These are phyloP conservation scores for Pedetes capensis DNA, from an alignment of 2,113 vertebrate genomes.

Conservation along the genomic window DNA sequence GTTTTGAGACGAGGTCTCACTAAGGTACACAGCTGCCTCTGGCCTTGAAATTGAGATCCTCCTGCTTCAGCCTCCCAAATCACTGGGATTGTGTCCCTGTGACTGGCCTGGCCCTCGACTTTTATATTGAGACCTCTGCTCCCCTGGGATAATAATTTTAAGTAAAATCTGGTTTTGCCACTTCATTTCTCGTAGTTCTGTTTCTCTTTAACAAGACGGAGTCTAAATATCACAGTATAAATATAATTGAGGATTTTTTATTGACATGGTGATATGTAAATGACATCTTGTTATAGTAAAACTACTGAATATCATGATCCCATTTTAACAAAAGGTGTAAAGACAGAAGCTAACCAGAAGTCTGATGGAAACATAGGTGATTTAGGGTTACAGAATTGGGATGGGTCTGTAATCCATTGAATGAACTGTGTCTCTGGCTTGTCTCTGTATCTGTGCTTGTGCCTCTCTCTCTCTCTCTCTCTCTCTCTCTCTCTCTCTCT, in stretches of 20 bases:
- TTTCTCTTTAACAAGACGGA: neutral
- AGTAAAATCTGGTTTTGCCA: neutral
- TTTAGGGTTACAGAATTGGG: accelerated
- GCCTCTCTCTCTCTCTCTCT: too few species aligned
- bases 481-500: too few species aligned
- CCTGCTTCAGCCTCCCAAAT: too few species aligned
- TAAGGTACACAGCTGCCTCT: too few species aligned
- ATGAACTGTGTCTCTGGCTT: neutral
- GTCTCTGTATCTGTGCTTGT: neutral
- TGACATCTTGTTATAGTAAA: neutral
- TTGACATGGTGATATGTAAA: neutral
- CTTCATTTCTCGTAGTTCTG: accelerated
- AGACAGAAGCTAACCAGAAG: neutral
- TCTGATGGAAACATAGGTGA: accelerated
- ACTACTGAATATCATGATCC: too few species aligned
- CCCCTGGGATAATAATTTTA: accelerated
- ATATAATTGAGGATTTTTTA: neutral
- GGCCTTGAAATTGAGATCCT: too few species aligned
- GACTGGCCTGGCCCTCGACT: too few species aligned
- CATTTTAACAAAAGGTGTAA: neutral
- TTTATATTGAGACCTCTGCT: neutral
- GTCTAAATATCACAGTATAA: neutral
- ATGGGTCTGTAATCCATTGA: too few species aligned
- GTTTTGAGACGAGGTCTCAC: too few species aligned
- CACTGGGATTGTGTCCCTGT: too few species aligned